These are phyloP conservation scores for Nomada lathburiana DNA, from an alignment of 2,888 invertebrate species.

Conservation along the genomic window DNA sequence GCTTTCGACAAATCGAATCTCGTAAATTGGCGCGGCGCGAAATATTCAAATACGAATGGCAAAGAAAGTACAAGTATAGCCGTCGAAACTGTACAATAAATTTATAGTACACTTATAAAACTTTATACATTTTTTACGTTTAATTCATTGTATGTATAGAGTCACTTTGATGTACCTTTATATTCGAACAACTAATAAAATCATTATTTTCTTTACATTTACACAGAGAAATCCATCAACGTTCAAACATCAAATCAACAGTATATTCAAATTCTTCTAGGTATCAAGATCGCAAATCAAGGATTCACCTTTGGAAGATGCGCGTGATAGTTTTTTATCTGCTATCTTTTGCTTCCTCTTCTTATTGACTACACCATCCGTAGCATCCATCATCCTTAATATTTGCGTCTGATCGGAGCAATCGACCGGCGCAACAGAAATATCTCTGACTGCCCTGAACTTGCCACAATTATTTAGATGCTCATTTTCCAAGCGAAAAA, in stretches of 20 bases:
- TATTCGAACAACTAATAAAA: constrained; percentile 25
- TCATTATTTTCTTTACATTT: constrained; percentile 9
- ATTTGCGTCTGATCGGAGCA: constrained; percentile 96
- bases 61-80: neutral
- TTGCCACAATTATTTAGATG: constrained; percentile 99
- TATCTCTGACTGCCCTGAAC: constrained; percentile 99
- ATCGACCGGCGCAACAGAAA: constrained; percentile 96
- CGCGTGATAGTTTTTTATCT: constrained; percentile 64
- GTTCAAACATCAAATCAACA: neutral
- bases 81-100: neutral
- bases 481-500: constrained; percentile 99
- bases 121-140: constrained; percentile 3
- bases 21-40: neutral
- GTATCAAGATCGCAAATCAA: constrained; percentile 74
- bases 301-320: constrained; percentile 82
- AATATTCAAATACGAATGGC: neutral
- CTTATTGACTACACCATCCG: constrained; percentile 90
- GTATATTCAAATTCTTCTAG: neutral
- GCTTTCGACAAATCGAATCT: constrained; percentile 10
- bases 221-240: neutral
- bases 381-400: constrained; percentile 97
- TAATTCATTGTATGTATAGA: neutral
- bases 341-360: constrained; percentile 61
- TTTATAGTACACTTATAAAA: constrained; percentile 10
- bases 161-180: constrained; percentile 22